Percentiles rank a stretch among this genome's conserved stretches.
phyloP scores from a whole-genome alignment of 2,113 vertebrate genomes.

The Grammomys dolichurus region DNA sequence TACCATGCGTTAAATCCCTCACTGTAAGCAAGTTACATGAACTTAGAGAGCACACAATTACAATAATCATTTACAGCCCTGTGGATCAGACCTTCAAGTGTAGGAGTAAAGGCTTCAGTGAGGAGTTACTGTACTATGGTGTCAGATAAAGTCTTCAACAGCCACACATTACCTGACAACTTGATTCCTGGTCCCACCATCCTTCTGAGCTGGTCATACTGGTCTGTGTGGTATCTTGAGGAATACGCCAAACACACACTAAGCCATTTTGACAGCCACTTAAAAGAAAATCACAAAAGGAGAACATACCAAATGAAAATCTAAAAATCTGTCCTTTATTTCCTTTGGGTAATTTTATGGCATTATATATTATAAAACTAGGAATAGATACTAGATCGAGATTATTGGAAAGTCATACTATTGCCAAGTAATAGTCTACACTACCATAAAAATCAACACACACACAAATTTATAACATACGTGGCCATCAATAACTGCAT shows the following conservation, averaged over 20 bases:
- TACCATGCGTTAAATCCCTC: not conserved
- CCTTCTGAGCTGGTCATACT: constrained; percentile 87
- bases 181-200: constrained; percentile 93
- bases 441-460: constrained; percentile 47
- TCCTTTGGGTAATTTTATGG: constrained; percentile 46
- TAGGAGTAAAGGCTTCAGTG: not conserved
- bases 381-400: constrained; percentile 47
- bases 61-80: not conserved
- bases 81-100: not conserved
- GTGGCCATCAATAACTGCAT: constrained; percentile 92
- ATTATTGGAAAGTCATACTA: constrained; percentile 37
- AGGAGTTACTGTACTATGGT: not conserved
- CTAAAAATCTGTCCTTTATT: constrained; percentile 16
- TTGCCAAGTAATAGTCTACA: constrained; percentile 15
- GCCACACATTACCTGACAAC: constrained; percentile 82
- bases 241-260: constrained; percentile 96
- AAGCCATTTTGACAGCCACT: constrained; percentile 98
- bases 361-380: constrained; percentile 11
- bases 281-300: constrained; percentile 69
- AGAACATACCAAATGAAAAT: constrained; percentile 40
- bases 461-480: constrained; percentile 87
- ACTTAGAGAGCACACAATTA: constrained; percentile 20
- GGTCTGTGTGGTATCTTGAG: constrained; percentile 90
- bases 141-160: constrained; percentile 51
- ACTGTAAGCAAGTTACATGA: constrained; percentile 19